A percentile compares a stretch with the other conserved stretches of the same genome.
phyloP scores from a whole-genome alignment of 1,140 invertebrate species.

The Alviniconcha marisindica region DNA sequence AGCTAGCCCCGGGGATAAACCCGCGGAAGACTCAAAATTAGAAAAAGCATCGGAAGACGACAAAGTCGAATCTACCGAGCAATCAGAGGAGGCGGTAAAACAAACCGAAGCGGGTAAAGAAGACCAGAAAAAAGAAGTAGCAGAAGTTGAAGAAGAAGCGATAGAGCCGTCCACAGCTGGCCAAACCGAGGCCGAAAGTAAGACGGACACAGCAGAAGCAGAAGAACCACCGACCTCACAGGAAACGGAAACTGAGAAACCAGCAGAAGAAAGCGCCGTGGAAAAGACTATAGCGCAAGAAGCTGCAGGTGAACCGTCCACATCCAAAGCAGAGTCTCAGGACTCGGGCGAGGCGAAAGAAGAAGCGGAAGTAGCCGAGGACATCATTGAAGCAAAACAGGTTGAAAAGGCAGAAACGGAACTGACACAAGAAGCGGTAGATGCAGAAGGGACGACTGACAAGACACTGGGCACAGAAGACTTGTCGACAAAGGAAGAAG shows the following conservation, averaged over 20 bases:
- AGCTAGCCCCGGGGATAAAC: no score
- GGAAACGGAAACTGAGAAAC: not conserved
- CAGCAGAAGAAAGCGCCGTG: not conserved
- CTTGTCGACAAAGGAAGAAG: not conserved
- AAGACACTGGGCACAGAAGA: no score
- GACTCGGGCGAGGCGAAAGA: conserved; percentile 20
- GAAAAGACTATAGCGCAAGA: conserved; percentile 29
- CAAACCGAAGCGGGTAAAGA: conserved; percentile 19
- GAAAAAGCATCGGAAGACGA: not conserved
- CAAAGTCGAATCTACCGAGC: not conserved
- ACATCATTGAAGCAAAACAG: not conserved
- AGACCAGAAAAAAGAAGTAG: not conserved
- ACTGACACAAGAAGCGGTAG: not conserved
- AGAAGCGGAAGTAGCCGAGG: not conserved
- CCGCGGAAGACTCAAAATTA: no score
- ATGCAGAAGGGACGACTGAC: not conserved
- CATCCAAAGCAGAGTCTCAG: conserved; percentile 9
- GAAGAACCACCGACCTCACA: not conserved
- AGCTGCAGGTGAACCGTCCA: no score
- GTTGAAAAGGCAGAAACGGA: not conserved
- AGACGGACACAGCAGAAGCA: conserved; percentile 10
- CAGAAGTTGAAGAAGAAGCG: not conserved
- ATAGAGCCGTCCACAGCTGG: no score
- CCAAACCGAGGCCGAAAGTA: no score
- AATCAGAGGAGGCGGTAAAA: not conserved